These are phyloP conservation scores for Maccullochella peelii DNA, from an alignment of 2,113 vertebrate genomes.

Conservation along the genomic window DNA sequence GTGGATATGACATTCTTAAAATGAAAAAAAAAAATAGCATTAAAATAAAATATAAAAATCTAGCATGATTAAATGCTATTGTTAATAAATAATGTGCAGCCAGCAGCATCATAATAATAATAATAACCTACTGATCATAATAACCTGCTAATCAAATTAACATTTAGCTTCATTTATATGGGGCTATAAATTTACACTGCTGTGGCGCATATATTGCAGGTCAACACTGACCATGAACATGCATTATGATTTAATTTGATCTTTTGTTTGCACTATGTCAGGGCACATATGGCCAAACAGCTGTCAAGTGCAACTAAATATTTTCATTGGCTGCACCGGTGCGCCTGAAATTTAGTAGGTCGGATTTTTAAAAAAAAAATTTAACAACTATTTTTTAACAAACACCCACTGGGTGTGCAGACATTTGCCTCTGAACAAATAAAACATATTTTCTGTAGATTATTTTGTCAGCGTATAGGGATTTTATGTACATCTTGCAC, in stretches of 20 bases:
- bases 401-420: too few species aligned
- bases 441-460: too few species aligned
- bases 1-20: neutral
- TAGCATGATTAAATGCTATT: neutral
- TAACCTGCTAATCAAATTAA: neutral
- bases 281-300: too few species aligned
- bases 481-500: too few species aligned
- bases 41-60: neutral
- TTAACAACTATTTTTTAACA: too few species aligned
- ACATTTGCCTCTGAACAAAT: too few species aligned
- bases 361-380: too few species aligned
- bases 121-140: neutral
- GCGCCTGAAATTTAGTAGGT: too few species aligned
- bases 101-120: too few species aligned
- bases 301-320: too few species aligned
- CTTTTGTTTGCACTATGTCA: neutral
- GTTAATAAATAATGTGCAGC: neutral
- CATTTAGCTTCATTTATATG: neutral
- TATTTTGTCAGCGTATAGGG: too few species aligned
- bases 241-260: neutral
- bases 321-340: too few species aligned
- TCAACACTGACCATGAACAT: neutral
- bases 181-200: neutral
- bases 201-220: neutral
- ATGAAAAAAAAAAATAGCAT: neutral